Evolutionary conservation across 2,888 invertebrate genomes (phyloP).

Genomic region (Drosophila atripex): DNA sequence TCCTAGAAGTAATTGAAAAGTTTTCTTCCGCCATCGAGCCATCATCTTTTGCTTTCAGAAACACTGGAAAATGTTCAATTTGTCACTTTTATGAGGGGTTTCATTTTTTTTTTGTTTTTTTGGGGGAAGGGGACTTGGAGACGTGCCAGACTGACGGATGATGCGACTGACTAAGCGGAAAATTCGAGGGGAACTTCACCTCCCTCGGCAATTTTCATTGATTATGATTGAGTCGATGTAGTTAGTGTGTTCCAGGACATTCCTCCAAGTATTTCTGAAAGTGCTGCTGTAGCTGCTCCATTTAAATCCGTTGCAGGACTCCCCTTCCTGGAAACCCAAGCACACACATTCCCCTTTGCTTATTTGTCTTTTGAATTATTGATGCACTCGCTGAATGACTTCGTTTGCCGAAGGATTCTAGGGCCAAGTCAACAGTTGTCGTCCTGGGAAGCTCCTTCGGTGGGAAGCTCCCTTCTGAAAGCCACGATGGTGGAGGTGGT

Average conservation of each 20-base stretch:
- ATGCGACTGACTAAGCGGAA: slow-evolving; percentile 52
- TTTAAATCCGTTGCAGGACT: slow-evolving; percentile 66
- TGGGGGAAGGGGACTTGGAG: slow-evolving; percentile 13
- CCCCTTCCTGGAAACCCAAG: slow-evolving; percentile 43
- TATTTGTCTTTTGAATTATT: slow-evolving; percentile 83
- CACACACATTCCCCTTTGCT: slow-evolving; percentile 26
- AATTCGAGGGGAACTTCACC: slow-evolving; percentile 6
- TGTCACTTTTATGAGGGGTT: slow-evolving; percentile 58
- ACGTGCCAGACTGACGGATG: slow-evolving; percentile 44
- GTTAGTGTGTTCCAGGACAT: slow-evolving; percentile 67
- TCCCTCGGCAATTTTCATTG: slow-evolving; percentile 2
- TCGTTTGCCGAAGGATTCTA: slow-evolving; percentile 8
- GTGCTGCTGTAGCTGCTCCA: slow-evolving; percentile 57
- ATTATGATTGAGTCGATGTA: slow-evolving; percentile 80
- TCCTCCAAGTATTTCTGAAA: not conserved
- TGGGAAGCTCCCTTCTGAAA: not conserved
- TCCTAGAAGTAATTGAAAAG: slow-evolving; percentile 61
- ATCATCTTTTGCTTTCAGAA: slow-evolving; percentile 20
- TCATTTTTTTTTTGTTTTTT: not conserved
- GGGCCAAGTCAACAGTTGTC: slow-evolving; percentile 3
- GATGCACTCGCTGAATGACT: slow-evolving; percentile 75
- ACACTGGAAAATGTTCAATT: slow-evolving; percentile 68
- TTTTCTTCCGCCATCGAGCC: slow-evolving; percentile 39
- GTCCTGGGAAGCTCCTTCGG: not conserved
- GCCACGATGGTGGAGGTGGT: slow-evolving; percentile 1